Evolutionary conservation across 2,797 vertebrate species (phyloP), one percentile per base, ranked within the genome.

Genomic region (Adelosebastes latens): DNA sequence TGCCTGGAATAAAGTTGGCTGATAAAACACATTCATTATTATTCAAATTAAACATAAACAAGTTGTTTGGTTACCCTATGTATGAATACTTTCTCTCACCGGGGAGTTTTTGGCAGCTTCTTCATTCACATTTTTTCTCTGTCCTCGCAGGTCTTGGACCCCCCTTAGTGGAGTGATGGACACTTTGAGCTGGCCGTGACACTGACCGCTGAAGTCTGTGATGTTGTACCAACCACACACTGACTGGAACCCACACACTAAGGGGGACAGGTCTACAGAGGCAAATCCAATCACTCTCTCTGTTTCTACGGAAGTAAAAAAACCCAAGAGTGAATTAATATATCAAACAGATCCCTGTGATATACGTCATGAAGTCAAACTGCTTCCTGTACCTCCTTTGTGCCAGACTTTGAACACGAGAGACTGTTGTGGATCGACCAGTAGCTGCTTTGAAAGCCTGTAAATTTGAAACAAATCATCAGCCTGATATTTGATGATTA

Each of bases 351-450:
- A 52, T 55, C 1, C 49, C 72, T 32, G 16, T 49, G 29, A 63
- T 2, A 59, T 4, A 79, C 4, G 42, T 9, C 6, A 10, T 0
- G 0, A 27, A 20, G 1, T 42, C 8, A 75, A 73, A 55, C 12
- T 27, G 16, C 14, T 4, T 70, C 31, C 73, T 81, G 4, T 97
- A 99, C 97, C 97, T 97, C 96, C 96, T 99, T 97, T 98, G 90
- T 99, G 97, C 98, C 98, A 99, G 55, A 99, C 97, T 96, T 99
- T 99, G 89, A 99, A 99, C 79, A 99, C 97, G 22, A 99, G 94
- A 5, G 93, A 96, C 90, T 98, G 97, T 56, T 97, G 97, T n/a
- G 97, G 95, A 90, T 99, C 97, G 89, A 98, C 63, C 55, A 99
- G 96, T 3, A 99, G 96, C 67, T 98, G 95, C 77, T 97, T 98